Conservation (phyloP, 2,113 vertebrate genomes). For the Vidua chalybeata region DNA sequence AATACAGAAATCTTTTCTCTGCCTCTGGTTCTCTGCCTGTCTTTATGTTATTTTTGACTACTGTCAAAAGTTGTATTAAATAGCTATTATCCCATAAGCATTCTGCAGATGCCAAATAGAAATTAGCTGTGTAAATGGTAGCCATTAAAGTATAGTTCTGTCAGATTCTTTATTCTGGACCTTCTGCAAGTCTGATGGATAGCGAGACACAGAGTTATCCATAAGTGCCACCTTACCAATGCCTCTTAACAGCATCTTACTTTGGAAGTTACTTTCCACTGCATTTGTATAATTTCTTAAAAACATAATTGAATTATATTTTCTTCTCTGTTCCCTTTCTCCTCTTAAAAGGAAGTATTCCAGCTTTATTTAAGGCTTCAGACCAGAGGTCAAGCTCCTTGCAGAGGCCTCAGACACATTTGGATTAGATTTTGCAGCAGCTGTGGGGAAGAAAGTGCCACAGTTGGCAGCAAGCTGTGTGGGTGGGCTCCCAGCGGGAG, state of each 20-base stretch:
- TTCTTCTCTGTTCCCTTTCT: background rate
- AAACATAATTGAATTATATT: background rate
- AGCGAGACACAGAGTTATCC: background rate
- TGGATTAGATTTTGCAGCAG: background rate
- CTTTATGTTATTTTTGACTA: background rate
- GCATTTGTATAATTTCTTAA: background rate
- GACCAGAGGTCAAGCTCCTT: background rate
- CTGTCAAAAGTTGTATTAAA: slow-evolving; percentile 3
- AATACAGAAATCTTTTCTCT: background rate
- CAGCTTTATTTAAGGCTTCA: background rate
- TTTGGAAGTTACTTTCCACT: background rate
- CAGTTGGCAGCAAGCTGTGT: background rate
- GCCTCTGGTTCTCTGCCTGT: background rate
- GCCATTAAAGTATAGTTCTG: background rate
- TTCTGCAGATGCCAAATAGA: slow-evolving; percentile 2
- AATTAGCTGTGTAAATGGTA: background rate
- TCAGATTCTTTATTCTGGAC: background rate
- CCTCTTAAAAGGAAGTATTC: background rate
- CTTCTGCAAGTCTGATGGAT: background rate
- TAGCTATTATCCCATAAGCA: background rate
- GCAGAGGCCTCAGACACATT: background rate
- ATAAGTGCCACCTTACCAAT: no score
- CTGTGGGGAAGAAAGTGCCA: background rate
- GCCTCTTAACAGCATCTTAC: background rate
- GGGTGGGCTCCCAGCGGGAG: background rate